phyloP scores from a whole-genome alignment of 2,113 vertebrate species.

The Odocoileus virginianus region DNA sequence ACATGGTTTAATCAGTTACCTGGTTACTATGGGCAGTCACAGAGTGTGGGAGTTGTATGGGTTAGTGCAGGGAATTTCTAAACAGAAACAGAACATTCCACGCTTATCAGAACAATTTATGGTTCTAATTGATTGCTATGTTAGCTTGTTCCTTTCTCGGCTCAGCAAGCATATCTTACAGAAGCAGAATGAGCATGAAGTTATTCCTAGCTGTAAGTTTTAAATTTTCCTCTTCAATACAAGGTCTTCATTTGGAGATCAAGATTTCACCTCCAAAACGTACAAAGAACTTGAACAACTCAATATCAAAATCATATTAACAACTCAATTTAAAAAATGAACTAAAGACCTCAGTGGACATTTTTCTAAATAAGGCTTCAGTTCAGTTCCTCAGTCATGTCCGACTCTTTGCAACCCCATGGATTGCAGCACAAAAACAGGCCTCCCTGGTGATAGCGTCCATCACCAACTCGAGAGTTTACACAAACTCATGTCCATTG shows the following conservation, averaged over 20 bases:
- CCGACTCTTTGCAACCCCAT: no score
- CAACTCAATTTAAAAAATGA: background rate
- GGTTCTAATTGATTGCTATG: background rate
- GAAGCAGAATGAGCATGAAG: background rate
- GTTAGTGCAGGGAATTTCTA: background rate
- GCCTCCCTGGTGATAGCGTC: no score
- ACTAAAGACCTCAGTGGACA: background rate
- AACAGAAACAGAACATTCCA: background rate
- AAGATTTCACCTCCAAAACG: background rate
- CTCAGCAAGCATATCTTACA: background rate
- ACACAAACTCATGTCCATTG: background rate
- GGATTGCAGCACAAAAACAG: no score
- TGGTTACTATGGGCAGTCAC: background rate
- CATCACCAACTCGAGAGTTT: fast-evolving
- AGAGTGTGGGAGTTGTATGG: background rate
- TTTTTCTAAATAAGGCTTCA: background rate
- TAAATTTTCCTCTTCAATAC: background rate
- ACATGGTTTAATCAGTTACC: background rate
- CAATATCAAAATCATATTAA: background rate
- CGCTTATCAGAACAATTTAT: background rate
- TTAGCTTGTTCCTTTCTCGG: background rate
- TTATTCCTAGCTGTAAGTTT: background rate
- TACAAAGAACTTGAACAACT: background rate
- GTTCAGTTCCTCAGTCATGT: background rate
- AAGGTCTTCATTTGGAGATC: background rate